Evolutionary conservation across 2,888 invertebrate species (phyloP), one percentile per base, ranked within the genome.

Genomic region (Drosophila borborema): DNA sequence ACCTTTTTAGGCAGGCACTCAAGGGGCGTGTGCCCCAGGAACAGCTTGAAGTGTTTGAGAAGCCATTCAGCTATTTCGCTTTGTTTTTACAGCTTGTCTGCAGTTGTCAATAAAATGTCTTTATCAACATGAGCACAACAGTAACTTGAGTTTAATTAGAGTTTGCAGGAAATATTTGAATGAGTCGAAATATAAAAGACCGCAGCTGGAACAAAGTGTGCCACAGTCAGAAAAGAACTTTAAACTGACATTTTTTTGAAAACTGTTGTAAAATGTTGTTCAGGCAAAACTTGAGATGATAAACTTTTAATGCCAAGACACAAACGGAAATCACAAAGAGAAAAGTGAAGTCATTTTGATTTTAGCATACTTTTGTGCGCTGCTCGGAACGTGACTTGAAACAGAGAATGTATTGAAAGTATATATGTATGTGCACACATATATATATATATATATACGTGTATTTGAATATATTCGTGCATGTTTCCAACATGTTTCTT

Each of bases 291-390:
- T 28, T 28, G 28, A 28, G 28, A 28, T 38, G 41, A 5, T 61
- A 28, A 54, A 68, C 36, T 46, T 68, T 68, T 48, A 31, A 36
- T 59, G 36, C 12, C 23, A 14, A 14, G 28, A 6, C 18, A 38
- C 48, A 60, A 38, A 43, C 16, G 28, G 46, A 45, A 45, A 45
- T 20, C 45, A 4, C 43, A 46, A 16, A 31, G 28, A 7, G 10
- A 31, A 14, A 56, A 34, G 8, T 36, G 9, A 41, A 64, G 23
- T 28, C n/a, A n/a, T 48, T 49, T 55, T 40, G 18, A 51, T 53
- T 64, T 34, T 61, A 7, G 60, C 63, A 64, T 49, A 73, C 73
- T 77, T 72, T 69, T 41, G 36, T 64, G 61, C 51, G n/a, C 51
- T 12, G 23, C 12, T 20, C 9, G 10, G 23, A 18, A 51, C 38